These are phyloP conservation scores for Naja naja DNA, from an alignment of 2,113 vertebrate genomes.

Conservation along the genomic window DNA sequence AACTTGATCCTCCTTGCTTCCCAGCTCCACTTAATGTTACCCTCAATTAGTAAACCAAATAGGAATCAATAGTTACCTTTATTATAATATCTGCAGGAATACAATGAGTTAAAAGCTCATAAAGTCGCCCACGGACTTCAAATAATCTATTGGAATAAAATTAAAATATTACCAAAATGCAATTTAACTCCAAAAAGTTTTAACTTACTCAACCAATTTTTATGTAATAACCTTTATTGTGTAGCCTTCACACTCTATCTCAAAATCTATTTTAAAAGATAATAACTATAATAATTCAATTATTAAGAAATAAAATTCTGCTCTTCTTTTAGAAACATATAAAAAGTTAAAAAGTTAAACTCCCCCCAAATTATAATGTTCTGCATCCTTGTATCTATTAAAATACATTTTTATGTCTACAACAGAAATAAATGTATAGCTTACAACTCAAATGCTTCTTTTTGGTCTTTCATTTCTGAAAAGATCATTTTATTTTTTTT, in stretches of 20 bases:
- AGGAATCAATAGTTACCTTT: constrained; percentile 78
- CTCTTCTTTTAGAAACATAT: not conserved
- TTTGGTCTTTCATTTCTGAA: not conserved
- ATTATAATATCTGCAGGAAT: constrained; percentile 96
- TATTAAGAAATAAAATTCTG: not conserved
- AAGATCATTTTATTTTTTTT: not conserved
- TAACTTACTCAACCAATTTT: not conserved
- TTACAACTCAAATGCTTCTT: not conserved
- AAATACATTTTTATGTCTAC: not conserved
- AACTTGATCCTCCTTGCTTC: not conserved
- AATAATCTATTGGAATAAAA: constrained; percentile 78
- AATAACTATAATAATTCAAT: not conserved
- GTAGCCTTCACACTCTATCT: not conserved
- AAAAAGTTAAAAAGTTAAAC: not conserved
- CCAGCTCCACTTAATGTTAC: not conserved
- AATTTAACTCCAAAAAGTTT: not conserved
- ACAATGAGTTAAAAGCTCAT: constrained; percentile 95
- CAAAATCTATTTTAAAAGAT: not conserved
- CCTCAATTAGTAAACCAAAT: not conserved
- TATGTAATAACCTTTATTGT: not conserved
- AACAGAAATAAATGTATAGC: not conserved
- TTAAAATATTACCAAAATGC: not conserved
- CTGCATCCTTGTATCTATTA: not conserved
- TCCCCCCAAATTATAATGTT: not conserved
- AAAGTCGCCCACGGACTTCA: constrained; percentile 90